phyloP scores from a whole-genome alignment of 1,140 invertebrate genomes.

The Melipona quadrifasciata region DNA sequence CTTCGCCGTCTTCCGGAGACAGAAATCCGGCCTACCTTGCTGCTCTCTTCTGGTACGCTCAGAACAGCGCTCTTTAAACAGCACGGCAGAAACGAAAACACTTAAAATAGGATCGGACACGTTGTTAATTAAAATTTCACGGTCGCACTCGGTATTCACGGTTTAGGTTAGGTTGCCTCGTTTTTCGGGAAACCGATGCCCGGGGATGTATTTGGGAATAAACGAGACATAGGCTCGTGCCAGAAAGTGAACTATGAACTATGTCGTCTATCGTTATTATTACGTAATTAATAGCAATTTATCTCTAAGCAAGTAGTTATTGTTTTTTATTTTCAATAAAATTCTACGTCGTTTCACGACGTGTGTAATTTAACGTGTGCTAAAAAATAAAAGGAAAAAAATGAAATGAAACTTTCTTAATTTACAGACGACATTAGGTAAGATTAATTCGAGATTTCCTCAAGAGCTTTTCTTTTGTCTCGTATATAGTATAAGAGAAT shows the following conservation, averaged over 20 bases:
- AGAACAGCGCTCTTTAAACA: background rate
- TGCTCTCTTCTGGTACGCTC: no score
- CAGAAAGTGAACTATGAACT: constrained; percentile 33
- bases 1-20: constrained; percentile 59
- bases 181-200: background rate
- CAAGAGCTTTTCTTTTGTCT: no score
- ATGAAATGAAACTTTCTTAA: no score
- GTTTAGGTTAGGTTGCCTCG: background rate
- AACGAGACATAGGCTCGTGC: background rate
- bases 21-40: constrained; percentile 1
- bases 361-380: no score
- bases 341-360: no score
- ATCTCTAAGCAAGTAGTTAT: background rate
- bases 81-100: background rate
- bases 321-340: no score
- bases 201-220: constrained; percentile 37
- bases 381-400: no score
- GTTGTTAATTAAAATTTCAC: constrained; percentile 12
- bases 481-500: no score
- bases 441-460: no score
- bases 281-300: constrained; percentile 10
- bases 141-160: background rate
- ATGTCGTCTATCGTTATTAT: background rate
- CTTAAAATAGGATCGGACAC: constrained; percentile 13
- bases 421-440: no score